Evolutionary conservation across 2,888 invertebrate species (phyloP).

Genomic region (Pelosia muscerda): DNA sequence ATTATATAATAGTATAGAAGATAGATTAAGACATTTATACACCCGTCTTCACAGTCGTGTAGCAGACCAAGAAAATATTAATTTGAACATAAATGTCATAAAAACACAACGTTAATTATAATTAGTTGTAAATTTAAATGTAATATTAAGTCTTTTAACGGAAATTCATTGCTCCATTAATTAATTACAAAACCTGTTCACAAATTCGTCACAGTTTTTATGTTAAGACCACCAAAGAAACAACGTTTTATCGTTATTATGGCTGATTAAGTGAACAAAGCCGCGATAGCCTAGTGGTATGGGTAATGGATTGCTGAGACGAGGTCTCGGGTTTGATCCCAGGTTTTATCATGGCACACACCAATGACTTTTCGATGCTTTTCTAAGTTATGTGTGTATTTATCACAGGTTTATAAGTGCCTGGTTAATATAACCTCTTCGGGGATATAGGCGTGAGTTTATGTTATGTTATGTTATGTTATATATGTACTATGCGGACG

Average conservation of each 20-base stretch:
- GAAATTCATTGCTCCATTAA: slow-evolving; percentile 45
- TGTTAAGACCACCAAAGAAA: slow-evolving; percentile 42
- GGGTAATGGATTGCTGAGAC: no score
- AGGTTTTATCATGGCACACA: no score
- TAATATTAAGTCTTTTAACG: slow-evolving; percentile 23
- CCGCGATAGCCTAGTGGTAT: background rate
- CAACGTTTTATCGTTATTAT: slow-evolving; percentile 29
- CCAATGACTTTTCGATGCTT: no score
- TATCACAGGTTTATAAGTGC: no score
- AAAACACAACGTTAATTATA: slow-evolving; percentile 9
- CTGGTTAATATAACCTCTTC: no score
- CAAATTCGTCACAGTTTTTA: slow-evolving; percentile 13
- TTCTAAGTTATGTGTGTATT: no score
- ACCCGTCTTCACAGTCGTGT: background rate
- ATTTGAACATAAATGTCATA: slow-evolving; percentile 1
- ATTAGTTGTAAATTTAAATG: slow-evolving; percentile 25
- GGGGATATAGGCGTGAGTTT: no score
- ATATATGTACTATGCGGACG: no score
- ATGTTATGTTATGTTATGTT: no score
- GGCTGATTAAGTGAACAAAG: slow-evolving; percentile 41
- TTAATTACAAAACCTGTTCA: slow-evolving; percentile 24
- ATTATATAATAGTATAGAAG: no score
- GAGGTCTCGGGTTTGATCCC: no score
- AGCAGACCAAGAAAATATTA: slow-evolving; percentile 6
- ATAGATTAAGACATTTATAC: no score